A percentile compares a stretch with the other conserved stretches of the same genome.
Evolutionary conservation across 2,113 vertebrate genomes (phyloP).

Genomic region (Blennius ocellaris): DNA sequence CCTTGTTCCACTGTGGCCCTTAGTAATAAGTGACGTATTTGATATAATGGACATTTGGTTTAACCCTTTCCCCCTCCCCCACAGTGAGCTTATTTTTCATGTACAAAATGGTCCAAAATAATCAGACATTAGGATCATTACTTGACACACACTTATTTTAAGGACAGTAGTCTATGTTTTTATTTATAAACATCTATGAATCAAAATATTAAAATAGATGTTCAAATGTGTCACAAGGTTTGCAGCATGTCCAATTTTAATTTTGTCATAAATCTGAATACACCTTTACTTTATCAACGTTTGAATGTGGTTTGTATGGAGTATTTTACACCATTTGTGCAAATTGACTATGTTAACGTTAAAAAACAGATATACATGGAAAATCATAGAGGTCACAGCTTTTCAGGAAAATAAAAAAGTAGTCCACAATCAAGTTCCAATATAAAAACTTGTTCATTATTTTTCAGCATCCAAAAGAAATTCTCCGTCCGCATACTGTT

Average conservation of each 20-base stretch:
- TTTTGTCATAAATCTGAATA: not conserved
- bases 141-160: not conserved
- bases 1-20: slow-evolving; percentile 71
- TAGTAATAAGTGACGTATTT: slow-evolving; percentile 83
- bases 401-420: slow-evolving; percentile 13
- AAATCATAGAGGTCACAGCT: slow-evolving; percentile 18
- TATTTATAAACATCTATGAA: not conserved
- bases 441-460: too few relatives aligned
- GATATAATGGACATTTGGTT: slow-evolving; percentile 76
- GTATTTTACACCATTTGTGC: not conserved
- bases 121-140: not conserved
- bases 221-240: not conserved
- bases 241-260: not conserved
- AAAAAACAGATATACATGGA: not conserved
- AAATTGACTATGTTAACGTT: not conserved
- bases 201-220: slow-evolving; percentile 2
- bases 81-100: slow-evolving; percentile 53
- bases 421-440: slow-evolving; percentile 12
- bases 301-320: not conserved
- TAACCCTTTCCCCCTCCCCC: slow-evolving; percentile 69
- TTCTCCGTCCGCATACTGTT: slow-evolving; percentile 24
- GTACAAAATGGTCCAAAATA: slow-evolving; percentile 55
- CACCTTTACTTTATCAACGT: slow-evolving; percentile 6
- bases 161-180: not conserved
- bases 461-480: not conserved